Evolutionary conservation across 2,888 invertebrate genomes (phyloP).

Genomic region (Agrochola lychnidis): DNA sequence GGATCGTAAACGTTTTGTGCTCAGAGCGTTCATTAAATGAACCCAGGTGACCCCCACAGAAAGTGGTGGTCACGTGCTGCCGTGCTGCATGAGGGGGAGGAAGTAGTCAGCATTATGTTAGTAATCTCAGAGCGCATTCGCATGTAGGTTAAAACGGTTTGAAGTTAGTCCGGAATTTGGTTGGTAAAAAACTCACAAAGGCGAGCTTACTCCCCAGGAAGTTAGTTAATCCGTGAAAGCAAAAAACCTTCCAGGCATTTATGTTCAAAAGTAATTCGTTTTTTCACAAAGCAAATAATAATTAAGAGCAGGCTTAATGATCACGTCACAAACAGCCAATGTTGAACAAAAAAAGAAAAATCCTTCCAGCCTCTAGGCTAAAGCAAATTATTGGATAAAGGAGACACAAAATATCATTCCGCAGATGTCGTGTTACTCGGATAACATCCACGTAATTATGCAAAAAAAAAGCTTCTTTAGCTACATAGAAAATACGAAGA

Average conservation of each 20-base stretch:
- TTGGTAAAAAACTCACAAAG: not conserved
- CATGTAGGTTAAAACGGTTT: constrained; percentile 3
- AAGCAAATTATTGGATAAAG: constrained; percentile 27
- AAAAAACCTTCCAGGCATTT: not conserved
- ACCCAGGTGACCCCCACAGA: not conserved
- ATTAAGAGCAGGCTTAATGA: constrained; percentile 11
- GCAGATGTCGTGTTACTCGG: constrained; percentile 18
- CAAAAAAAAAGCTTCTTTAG: constrained; percentile 25
- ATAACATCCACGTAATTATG: constrained; percentile 26
- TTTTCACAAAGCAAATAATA: constrained; percentile 14
- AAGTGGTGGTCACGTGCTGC: not conserved
- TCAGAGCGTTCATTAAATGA: not conserved
- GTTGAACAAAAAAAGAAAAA: not conserved
- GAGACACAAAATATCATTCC: constrained; percentile 23
- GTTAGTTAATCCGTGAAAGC: not conserved
- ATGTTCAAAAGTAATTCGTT: constrained; percentile 3
- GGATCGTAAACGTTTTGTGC: not conserved
- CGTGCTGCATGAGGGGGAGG: not conserved
- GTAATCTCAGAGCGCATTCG: not conserved
- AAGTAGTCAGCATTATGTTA: too few species aligned
- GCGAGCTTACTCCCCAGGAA: not conserved
- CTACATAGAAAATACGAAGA: constrained; percentile 6
- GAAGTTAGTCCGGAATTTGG: not conserved
- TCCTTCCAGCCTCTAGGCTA: not conserved
- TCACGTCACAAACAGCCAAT: constrained; percentile 19